Conservation (phyloP, 2,797 vertebrate species). For the Brachyrhaphis roseni region DNA sequence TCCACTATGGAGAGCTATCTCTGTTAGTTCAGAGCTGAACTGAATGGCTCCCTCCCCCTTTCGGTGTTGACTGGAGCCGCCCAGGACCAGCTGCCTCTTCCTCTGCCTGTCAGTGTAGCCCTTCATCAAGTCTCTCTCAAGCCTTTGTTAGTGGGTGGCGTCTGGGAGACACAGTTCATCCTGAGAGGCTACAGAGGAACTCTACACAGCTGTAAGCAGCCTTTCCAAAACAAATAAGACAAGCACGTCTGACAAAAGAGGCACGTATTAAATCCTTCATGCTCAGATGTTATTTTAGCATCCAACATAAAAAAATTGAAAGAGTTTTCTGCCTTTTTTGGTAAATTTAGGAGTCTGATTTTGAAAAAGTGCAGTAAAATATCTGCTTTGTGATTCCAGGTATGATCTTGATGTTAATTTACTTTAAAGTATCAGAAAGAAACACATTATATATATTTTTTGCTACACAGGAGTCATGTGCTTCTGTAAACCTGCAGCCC, state of each 20-base stretch:
- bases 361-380: neutral
- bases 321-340: neutral
- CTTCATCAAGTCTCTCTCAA: constrained; percentile 57
- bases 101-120: constrained; percentile 69
- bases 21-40: constrained; percentile 57
- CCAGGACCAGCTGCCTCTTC: constrained; percentile 74
- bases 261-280: constrained; percentile 46
- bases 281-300: constrained; percentile 17
- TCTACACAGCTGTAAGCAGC: constrained; percentile 30
- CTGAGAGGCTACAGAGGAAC: constrained; percentile 39
- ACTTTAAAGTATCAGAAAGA: neutral
- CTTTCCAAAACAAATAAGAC: constrained; percentile 40
- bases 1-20: constrained; percentile 27
- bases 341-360: neutral
- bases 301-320: constrained; percentile 13
- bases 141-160: constrained; percentile 40
- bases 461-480: constrained; percentile 14
- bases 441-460: neutral
- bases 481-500: constrained; percentile 24
- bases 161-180: constrained; percentile 36
- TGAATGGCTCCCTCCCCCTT: constrained; percentile 46
- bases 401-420: neutral
- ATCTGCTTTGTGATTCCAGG: neutral
- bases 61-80: constrained; percentile 53
- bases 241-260: constrained; percentile 48